These are phyloP conservation scores for Gryon sp. DNA, from an alignment of 1,140 invertebrate genomes.

Conservation along the genomic window DNA sequence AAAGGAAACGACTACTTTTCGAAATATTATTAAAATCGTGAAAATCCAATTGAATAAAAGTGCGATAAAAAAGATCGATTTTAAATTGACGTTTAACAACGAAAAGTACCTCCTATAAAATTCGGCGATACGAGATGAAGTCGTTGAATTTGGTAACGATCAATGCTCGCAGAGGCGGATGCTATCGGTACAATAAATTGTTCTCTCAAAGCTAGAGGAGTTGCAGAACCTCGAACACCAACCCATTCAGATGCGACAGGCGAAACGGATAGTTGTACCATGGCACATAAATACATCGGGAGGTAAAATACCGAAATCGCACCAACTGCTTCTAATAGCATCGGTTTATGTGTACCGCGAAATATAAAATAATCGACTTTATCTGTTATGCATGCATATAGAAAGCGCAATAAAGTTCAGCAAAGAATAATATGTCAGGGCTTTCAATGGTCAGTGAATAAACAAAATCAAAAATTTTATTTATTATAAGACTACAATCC, in stretches of 20 bases:
- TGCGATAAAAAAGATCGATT: constrained; percentile 59
- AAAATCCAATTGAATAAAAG: constrained; percentile 61
- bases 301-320: constrained; percentile 61
- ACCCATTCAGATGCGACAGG: constrained; percentile 64
- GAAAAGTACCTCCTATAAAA: constrained; percentile 61
- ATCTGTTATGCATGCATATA: constrained; percentile 6
- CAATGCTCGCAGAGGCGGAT: constrained; percentile 52
- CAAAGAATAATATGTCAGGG: constrained; percentile 3
- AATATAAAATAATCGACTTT: constrained; percentile 22
- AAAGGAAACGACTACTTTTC: constrained; percentile 32
- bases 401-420: not conserved
- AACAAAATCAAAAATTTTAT: constrained; percentile 10
- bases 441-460: not conserved
- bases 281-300: constrained; percentile 61
- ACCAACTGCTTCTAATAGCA: constrained; percentile 55
- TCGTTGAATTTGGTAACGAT: constrained; percentile 62
- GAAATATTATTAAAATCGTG: constrained; percentile 38
- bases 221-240: constrained; percentile 61
- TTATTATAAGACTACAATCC: too few species aligned
- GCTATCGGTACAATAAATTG: constrained; percentile 64
- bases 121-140: constrained; percentile 58
- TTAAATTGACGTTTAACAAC: constrained; percentile 54
- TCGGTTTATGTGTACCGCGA: constrained; percentile 28
- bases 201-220: constrained; percentile 63
- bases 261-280: constrained; percentile 64